Evolutionary conservation across 2,113 vertebrate genomes (phyloP).

Genomic region (Trematomus loennbergii): DNA sequence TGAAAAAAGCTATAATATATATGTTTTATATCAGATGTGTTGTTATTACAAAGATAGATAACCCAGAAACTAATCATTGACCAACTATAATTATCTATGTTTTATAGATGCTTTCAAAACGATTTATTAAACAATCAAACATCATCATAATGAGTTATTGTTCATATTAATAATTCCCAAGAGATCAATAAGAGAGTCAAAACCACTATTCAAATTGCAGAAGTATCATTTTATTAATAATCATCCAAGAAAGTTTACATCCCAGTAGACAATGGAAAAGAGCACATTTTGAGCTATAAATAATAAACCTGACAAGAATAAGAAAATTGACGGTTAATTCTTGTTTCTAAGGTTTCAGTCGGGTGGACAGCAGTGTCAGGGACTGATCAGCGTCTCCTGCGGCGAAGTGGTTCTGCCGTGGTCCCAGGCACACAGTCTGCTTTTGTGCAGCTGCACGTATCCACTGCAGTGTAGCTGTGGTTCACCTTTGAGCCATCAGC

Average conservation of each 20-base stretch:
- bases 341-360: background rate
- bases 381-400: constrained; percentile 50
- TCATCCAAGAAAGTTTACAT: constrained; percentile 15
- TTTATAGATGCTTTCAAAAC: too few species aligned
- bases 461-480: constrained; percentile 80
- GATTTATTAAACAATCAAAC: too few species aligned
- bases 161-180: background rate
- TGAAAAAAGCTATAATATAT: too few species aligned
- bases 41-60: too few species aligned
- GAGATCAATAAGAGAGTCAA: background rate
- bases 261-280: background rate
- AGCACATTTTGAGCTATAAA: constrained; percentile 1
- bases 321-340: background rate
- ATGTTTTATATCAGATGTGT: too few species aligned
- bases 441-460: constrained; percentile 81
- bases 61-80: too few species aligned
- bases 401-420: fast-evolving
- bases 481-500: constrained; percentile 70
- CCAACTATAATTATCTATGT: too few species aligned
- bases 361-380: background rate
- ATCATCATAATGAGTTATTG: too few species aligned
- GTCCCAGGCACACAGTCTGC: background rate
- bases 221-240: constrained; percentile 51
- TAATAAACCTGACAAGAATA: constrained; percentile 2
- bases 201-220: constrained; percentile 42